A percentile compares a stretch with the other conserved stretches of the same genome.
Evolutionary conservation across 1,140 invertebrate genomes (phyloP).

Genomic region (Megalopta genalis): DNA sequence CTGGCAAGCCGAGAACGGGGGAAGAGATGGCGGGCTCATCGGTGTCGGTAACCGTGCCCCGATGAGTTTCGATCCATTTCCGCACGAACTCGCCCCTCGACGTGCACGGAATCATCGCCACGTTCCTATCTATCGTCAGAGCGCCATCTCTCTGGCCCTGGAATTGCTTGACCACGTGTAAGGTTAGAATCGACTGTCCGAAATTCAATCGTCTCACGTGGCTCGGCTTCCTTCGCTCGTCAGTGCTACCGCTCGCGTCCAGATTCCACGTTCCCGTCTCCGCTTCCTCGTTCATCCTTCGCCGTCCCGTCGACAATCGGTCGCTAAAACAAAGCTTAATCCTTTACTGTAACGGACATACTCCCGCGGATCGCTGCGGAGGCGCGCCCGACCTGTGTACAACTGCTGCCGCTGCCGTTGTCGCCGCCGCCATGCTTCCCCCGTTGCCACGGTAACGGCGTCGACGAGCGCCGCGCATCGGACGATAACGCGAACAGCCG

Average conservation of each 20-base stretch:
- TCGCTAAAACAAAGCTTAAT: neutral
- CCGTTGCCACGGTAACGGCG: neutral
- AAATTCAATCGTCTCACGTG: slow-evolving; percentile 50
- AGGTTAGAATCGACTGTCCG: slow-evolving; percentile 39
- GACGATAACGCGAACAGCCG: too few relatives aligned
- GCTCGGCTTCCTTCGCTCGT: slow-evolving; percentile 21
- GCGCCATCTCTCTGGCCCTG: slow-evolving; percentile 1
- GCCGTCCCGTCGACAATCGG: neutral
- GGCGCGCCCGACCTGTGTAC: too few relatives aligned
- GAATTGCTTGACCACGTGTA: neutral
- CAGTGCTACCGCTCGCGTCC: accelerated
- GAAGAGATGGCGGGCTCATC: neutral
- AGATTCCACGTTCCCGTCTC: neutral
- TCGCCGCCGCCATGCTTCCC: too few relatives aligned
- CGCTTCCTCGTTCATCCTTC: too few relatives aligned
- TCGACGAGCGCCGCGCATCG: neutral
- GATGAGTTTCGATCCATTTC: slow-evolving; percentile 52
- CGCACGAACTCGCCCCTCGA: slow-evolving; percentile 45
- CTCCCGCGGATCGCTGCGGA: too few relatives aligned
- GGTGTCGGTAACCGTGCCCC: neutral
- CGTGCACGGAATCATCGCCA: slow-evolving; percentile 29
- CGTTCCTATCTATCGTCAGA: slow-evolving; percentile 5
- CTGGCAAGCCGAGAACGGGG: neutral
- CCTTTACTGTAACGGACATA: neutral
- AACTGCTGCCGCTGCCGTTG: neutral